These are phyloP conservation scores for Eugnorisma glareosa DNA, from an alignment of 2,888 invertebrate species.

Conservation along the genomic window DNA sequence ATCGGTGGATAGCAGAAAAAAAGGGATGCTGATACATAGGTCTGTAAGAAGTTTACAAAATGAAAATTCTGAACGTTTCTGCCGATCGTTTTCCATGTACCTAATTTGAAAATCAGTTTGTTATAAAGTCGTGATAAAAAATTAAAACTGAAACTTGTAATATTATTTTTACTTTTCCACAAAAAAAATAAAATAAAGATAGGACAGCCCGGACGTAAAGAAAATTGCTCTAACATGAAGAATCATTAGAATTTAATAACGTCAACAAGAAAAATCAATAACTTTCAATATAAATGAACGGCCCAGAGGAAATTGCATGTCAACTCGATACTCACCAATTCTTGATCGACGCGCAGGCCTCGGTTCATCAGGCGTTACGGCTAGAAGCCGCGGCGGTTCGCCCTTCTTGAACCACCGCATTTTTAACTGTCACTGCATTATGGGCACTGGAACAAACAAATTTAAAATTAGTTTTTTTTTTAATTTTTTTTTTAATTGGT, in stretches of 20 bases:
- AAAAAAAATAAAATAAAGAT: not conserved
- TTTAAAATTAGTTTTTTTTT: constrained; percentile 2
- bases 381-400: constrained; percentile 93
- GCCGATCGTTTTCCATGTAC: not conserved
- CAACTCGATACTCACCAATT: constrained; percentile 80
- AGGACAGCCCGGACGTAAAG: not conserved
- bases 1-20: not conserved
- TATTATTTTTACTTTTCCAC: not conserved
- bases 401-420: constrained; percentile 94
- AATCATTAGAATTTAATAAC: constrained; percentile 16
- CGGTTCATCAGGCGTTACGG: constrained; percentile 92
- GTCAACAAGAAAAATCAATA: not conserved
- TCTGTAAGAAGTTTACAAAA: not conserved
- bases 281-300: not conserved
- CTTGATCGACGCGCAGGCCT: constrained; percentile 83
- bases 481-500: too few relatives aligned
- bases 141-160: too few relatives aligned
- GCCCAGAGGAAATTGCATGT: constrained; percentile 9
- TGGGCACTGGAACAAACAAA: constrained; percentile 72
- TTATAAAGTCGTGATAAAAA: not conserved
- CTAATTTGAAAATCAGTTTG: not conserved
- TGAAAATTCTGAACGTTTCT: not conserved
- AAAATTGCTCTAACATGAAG: not conserved
- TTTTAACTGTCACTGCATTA: constrained; percentile 76
- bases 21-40: not conserved